These are phyloP conservation scores for Calliscelio sp. DNA, from an alignment of 2,888 invertebrate genomes.

Conservation along the genomic window DNA sequence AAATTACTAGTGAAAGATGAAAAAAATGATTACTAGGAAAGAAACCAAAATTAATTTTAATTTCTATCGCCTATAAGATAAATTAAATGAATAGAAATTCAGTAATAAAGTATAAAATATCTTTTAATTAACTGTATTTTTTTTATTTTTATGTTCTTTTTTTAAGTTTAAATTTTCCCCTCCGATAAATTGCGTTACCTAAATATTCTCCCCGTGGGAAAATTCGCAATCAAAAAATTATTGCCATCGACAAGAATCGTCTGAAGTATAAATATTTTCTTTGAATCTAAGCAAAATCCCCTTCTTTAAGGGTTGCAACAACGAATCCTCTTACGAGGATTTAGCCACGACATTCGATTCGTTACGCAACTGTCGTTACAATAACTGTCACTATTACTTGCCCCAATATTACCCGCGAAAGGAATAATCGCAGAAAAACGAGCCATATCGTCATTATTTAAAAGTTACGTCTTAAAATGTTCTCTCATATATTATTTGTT, in stretches of 20 bases:
- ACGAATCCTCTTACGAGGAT: slow-evolving; percentile 63
- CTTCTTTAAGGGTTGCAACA: slow-evolving; percentile 44
- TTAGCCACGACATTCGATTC: slow-evolving; percentile 56
- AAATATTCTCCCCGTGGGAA: no score
- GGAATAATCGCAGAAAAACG: slow-evolving; percentile 45
- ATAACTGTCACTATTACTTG: slow-evolving; percentile 64
- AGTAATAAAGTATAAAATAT: no score
- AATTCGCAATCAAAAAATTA: slow-evolving; percentile 9
- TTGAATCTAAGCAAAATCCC: slow-evolving; percentile 28
- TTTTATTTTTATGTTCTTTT: no score
- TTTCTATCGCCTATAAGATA: no score
- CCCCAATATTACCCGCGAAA: slow-evolving; percentile 39
- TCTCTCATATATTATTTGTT: slow-evolving; percentile 19
- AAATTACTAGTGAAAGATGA: no score
- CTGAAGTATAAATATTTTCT: slow-evolving; percentile 44
- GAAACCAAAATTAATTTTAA: no score
- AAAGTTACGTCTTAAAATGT: slow-evolving; percentile 16
- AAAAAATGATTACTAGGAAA: no score
- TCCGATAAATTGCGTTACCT: no score
- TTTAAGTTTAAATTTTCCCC: no score
- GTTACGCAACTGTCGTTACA: slow-evolving; percentile 65
- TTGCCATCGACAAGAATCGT: slow-evolving; percentile 1
- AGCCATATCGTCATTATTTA: slow-evolving; percentile 43
- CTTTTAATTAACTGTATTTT: no score
- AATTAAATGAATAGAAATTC: no score